Evolutionary conservation across 2,797 vertebrate species (phyloP).

Genomic region (Jordanella pulchra): DNA sequence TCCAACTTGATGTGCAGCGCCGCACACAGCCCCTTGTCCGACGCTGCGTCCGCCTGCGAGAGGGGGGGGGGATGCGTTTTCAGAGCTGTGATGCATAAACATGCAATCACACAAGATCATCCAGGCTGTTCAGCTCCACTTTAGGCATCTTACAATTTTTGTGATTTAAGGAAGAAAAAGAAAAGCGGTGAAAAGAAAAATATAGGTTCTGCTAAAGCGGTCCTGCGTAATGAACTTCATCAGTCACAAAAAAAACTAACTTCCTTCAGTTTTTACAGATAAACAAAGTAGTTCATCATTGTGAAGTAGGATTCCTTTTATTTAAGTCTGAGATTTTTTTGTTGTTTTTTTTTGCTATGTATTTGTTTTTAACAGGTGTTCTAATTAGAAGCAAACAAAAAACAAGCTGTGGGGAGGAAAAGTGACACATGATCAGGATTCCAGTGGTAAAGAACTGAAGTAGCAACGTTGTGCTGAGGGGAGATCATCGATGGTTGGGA

Average conservation of each 20-base stretch:
- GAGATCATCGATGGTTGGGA: neutral
- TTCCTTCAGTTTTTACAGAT: neutral
- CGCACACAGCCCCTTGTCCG: slow-evolving; percentile 83
- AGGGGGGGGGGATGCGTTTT: slow-evolving; percentile 17
- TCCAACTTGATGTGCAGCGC: slow-evolving; percentile 85
- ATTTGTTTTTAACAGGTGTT: too few relatives aligned
- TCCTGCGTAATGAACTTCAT: neutral
- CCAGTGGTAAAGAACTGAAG: neutral
- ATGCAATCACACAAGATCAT: slow-evolving; percentile 13
- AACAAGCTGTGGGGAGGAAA: too few relatives aligned
- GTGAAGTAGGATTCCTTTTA: neutral
- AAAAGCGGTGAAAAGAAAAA: neutral
- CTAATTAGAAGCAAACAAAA: too few relatives aligned
- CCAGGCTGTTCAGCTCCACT: slow-evolving; percentile 1
- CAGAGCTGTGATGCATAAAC: slow-evolving; percentile 11
- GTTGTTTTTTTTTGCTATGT: too few relatives aligned
- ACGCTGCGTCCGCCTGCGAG: slow-evolving; percentile 81
- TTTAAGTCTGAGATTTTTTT: too few relatives aligned
- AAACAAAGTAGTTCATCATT: neutral
- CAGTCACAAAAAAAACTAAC: neutral
- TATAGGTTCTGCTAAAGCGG: neutral
- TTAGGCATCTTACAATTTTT: too few relatives aligned
- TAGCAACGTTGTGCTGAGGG: neutral
- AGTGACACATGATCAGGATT: neutral
- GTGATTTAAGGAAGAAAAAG: neutral